Conservation (phyloP, 2,113 vertebrate genomes). For the Leptodactylus fuscus region DNA sequence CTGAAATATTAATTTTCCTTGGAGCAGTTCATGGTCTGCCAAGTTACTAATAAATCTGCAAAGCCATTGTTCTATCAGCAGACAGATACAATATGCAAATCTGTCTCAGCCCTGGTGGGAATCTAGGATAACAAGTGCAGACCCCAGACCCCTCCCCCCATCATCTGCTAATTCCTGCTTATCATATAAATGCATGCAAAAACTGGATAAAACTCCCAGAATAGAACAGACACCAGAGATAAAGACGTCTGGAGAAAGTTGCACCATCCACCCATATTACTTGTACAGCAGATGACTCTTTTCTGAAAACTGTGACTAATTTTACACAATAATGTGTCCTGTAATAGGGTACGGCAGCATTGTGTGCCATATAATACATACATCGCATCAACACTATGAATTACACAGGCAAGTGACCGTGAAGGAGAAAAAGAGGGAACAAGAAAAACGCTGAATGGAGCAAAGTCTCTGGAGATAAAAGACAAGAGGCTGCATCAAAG, state of each 20-base stretch:
- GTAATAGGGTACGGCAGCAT: not conserved
- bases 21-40: not conserved
- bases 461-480: not conserved
- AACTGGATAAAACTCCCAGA: not conserved
- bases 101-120: accelerated
- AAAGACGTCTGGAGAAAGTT: constrained; percentile 9
- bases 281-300: not conserved
- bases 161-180: constrained; percentile 18
- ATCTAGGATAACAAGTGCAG: accelerated
- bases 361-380: constrained; percentile 10
- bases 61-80: not conserved
- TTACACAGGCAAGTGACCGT: constrained; percentile 3
- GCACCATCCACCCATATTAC: not conserved
- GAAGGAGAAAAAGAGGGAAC: not conserved
- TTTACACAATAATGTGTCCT: not conserved
- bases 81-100: not conserved
- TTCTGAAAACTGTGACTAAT: not conserved
- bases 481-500: not conserved
- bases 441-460: not conserved
- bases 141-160: not conserved
- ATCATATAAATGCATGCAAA: not conserved
- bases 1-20: constrained; percentile 32
- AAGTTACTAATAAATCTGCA: constrained; percentile 6
- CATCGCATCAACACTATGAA: not conserved
- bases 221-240: constrained; percentile 4